Evolutionary conservation across 2,797 vertebrate genomes (phyloP).

Genomic region (Echeneis naucrates): DNA sequence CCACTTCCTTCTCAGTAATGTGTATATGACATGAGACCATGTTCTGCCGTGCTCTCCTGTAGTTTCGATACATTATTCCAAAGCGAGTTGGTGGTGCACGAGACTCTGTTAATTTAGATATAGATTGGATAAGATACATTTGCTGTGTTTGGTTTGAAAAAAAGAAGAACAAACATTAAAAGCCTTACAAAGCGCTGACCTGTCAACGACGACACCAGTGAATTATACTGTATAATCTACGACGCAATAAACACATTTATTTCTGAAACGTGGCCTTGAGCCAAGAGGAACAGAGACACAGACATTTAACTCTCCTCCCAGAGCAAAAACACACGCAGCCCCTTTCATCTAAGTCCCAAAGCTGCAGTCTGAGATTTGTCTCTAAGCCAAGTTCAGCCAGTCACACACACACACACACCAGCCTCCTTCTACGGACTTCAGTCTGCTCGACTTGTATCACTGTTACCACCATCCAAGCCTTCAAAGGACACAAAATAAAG

Average conservation of each 20-base stretch:
- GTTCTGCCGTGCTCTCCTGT: slow-evolving; percentile 35
- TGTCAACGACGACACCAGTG: background rate
- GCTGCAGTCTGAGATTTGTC: slow-evolving; percentile 57
- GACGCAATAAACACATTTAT: slow-evolving; percentile 25
- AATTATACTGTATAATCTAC: slow-evolving; percentile 9
- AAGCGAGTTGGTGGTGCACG: slow-evolving; percentile 12
- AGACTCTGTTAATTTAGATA: slow-evolving; percentile 6
- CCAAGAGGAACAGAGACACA: slow-evolving; percentile 52
- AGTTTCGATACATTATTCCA: slow-evolving; percentile 23
- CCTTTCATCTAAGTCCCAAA: slow-evolving; percentile 61
- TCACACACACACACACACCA: slow-evolving; percentile 31
- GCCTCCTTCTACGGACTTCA: slow-evolving; percentile 30
- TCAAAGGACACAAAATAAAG: slow-evolving; percentile 40
- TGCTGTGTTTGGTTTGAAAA: background rate
- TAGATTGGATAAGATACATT: background rate
- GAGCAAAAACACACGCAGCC: slow-evolving; percentile 42
- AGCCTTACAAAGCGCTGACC: background rate
- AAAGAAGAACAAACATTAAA: slow-evolving; percentile 20
- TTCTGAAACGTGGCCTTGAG: slow-evolving; percentile 23
- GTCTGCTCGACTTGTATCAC: slow-evolving; percentile 46
- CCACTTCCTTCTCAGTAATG: slow-evolving; percentile 29
- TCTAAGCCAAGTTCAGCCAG: slow-evolving; percentile 50
- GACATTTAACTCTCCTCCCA: slow-evolving; percentile 30
- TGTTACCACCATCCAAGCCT: slow-evolving; percentile 44
- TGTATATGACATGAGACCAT: slow-evolving; percentile 22